Conservation (phyloP, 2,888 invertebrate genomes). For the Drosophila subquinaria region DNA sequence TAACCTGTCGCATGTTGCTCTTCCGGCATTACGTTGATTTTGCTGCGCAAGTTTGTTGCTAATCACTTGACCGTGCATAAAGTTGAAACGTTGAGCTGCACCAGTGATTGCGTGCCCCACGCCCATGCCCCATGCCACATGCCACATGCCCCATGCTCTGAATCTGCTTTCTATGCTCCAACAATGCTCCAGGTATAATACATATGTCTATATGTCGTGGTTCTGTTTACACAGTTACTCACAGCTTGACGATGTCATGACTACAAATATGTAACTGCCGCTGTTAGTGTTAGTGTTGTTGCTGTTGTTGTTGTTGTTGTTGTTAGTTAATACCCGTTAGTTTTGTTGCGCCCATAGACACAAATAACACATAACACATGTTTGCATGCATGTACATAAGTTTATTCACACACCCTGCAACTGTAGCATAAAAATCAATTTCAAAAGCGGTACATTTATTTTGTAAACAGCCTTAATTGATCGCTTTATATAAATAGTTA, state of each 20-base stretch:
- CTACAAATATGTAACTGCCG: slow-evolving; percentile 52
- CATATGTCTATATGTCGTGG: slow-evolving; percentile 20
- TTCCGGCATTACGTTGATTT: slow-evolving; percentile 68
- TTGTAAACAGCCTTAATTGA: background rate
- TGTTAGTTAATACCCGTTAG: slow-evolving; percentile 59
- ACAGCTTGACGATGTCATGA: slow-evolving; percentile 60
- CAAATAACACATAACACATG: slow-evolving; percentile 26
- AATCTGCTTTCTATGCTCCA: too few relatives aligned
- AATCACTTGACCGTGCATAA: slow-evolving; percentile 78
- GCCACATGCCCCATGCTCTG: too few relatives aligned
- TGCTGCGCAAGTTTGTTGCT: slow-evolving; percentile 75
- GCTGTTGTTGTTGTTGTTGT: slow-evolving; percentile 46
- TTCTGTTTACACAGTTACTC: slow-evolving; percentile 77
- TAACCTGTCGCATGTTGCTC: slow-evolving; percentile 23
- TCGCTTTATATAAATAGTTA: too few relatives aligned
- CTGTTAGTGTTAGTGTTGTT: slow-evolving; percentile 37
- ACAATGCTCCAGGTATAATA: slow-evolving; percentile 1
- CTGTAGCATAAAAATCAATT: background rate
- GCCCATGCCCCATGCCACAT: slow-evolving; percentile 4
- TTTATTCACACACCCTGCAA: slow-evolving; percentile 20
- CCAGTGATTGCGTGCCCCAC: slow-evolving; percentile 67
- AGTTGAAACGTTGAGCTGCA: slow-evolving; percentile 67
- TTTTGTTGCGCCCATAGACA: slow-evolving; percentile 33
- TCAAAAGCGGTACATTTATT: background rate
- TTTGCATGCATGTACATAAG: background rate